These are phyloP conservation scores for Drosophila navojoa DNA, from an alignment of 1,140 invertebrate genomes.

Conservation along the genomic window DNA sequence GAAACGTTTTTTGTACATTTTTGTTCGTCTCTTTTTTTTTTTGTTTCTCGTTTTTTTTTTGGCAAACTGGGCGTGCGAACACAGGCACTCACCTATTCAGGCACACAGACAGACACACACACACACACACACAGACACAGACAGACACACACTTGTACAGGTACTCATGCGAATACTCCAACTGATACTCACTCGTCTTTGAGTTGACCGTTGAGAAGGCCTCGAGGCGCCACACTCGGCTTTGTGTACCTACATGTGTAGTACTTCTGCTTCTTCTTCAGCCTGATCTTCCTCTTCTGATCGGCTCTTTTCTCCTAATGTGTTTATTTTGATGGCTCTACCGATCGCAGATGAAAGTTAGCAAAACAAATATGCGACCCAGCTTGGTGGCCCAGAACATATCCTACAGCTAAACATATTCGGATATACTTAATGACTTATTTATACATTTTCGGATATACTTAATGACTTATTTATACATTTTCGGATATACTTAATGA, in stretches of 20 bases:
- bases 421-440: too few species aligned
- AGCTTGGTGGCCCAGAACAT: neutral
- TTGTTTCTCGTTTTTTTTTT: neutral
- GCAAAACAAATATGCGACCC: neutral
- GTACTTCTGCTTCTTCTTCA: neutral
- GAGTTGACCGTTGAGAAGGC: slow-evolving; percentile 2
- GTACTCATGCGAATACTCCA: neutral
- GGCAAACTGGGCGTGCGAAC: slow-evolving; percentile 15
- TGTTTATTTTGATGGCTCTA: neutral
- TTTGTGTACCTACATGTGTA: neutral
- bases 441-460: too few species aligned
- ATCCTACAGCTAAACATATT: neutral
- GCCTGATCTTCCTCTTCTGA: neutral
- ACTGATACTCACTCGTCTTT: slow-evolving; percentile 6
- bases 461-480: too few species aligned
- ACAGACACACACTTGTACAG: slow-evolving; percentile 1
- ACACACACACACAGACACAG: slow-evolving; percentile 6
- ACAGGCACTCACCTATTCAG: slow-evolving; percentile 15
- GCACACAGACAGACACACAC: neutral
- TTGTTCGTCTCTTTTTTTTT: neutral
- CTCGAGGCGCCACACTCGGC: slow-evolving; percentile 14
- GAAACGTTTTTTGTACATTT: neutral
- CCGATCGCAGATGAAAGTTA: neutral
- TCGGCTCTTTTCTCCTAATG: slow-evolving; percentile 6
- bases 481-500: too few species aligned